Conservation (phyloP, 2,113 vertebrate genomes). For the Hydrolagus affinis region DNA sequence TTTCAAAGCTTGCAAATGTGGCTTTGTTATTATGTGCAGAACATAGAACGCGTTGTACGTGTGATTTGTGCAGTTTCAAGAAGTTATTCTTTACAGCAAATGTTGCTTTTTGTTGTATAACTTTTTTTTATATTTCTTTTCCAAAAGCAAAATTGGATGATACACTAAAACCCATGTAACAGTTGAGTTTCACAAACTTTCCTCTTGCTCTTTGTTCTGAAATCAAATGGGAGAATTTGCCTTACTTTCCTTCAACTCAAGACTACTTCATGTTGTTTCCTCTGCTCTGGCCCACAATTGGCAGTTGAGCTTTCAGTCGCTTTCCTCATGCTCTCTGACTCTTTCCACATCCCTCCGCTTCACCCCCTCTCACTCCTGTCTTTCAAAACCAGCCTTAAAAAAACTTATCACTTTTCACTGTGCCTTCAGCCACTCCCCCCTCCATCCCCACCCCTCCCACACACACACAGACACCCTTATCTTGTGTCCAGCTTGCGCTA, state of each 20-base stretch:
- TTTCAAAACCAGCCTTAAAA: no score
- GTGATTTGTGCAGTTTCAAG: neutral
- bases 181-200: neutral
- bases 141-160: neutral
- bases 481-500: no score
- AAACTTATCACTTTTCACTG: no score
- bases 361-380: no score
- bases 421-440: no score
- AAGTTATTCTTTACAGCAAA: neutral
- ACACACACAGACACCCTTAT: no score
- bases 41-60: neutral
- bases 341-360: no score
- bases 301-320: no score
- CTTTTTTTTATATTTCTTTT: neutral
- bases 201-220: neutral
- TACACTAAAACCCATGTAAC: neutral
- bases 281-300: no score
- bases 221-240: neutral
- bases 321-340: no score
- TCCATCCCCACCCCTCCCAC: no score
- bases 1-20: slow-evolving; percentile 10
- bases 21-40: neutral
- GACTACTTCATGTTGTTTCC: no score
- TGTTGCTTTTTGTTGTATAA: neutral
- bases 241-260: neutral